These are phyloP conservation scores for Enteromius thamalakanensis DNA, from an alignment of 2,797 vertebrate genomes.

Conservation along the genomic window DNA sequence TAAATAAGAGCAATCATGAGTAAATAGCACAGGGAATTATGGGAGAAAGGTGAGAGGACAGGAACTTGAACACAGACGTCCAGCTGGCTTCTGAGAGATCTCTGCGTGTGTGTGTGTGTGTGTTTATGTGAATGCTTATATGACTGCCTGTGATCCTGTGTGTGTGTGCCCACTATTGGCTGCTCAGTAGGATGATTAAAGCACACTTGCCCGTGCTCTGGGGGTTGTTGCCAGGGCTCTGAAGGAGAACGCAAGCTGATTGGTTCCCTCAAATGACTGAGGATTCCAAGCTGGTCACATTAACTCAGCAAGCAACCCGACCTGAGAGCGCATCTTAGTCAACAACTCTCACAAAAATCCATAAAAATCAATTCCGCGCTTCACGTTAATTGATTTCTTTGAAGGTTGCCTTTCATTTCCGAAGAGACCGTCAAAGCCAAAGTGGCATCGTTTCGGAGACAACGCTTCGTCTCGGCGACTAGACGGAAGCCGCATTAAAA, in stretches of 20 bases:
- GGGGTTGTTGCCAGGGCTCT: slow-evolving; percentile 83
- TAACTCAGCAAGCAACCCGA: slow-evolving; percentile 62
- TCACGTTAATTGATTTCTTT: slow-evolving; percentile 46
- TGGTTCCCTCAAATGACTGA: slow-evolving; percentile 74
- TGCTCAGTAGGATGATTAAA: slow-evolving; percentile 57
- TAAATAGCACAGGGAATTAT: slow-evolving; percentile 23
- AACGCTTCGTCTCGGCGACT: neutral
- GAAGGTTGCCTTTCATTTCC: slow-evolving; percentile 39
- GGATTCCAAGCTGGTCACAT: slow-evolving; percentile 72
- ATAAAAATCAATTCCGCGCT: slow-evolving; percentile 42
- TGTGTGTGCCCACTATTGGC: slow-evolving; percentile 50
- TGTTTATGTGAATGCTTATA: slow-evolving; percentile 40
- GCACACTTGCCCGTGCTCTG: slow-evolving; percentile 52
- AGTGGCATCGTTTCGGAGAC: slow-evolving; percentile 2
- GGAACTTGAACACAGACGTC: neutral
- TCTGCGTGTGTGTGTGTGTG: neutral
- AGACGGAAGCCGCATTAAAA: slow-evolving; percentile 34
- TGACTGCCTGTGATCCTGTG: slow-evolving; percentile 38
- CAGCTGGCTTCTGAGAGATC: slow-evolving; percentile 18
- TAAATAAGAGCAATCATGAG: slow-evolving; percentile 30
- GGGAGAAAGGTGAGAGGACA: slow-evolving; percentile 22
- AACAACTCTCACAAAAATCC: slow-evolving; percentile 35
- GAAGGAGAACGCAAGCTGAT: slow-evolving; percentile 73
- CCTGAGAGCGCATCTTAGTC: slow-evolving; percentile 41
- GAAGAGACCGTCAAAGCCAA: slow-evolving; percentile 7